phyloP scores from a whole-genome alignment of 2,113 vertebrate genomes.

The Pedetes capensis region DNA sequence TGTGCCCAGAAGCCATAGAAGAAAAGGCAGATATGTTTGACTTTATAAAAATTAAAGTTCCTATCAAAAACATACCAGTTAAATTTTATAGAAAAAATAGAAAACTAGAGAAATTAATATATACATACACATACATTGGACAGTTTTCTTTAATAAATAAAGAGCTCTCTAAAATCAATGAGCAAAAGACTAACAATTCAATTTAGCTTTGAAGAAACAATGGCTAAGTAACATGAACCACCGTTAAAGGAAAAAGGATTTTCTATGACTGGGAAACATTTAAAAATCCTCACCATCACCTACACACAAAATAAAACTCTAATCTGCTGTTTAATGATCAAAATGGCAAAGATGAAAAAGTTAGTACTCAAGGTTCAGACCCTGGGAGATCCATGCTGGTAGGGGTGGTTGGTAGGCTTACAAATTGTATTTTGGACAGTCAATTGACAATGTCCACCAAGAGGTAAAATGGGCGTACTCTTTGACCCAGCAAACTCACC shows the following conservation, averaged over 20 bases:
- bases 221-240: not conserved
- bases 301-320: not conserved
- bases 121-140: not conserved
- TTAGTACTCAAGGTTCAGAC: too few species aligned
- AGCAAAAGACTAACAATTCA: not conserved
- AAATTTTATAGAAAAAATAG: not conserved
- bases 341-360: too few species aligned
- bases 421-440: accelerated
- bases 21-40: not conserved
- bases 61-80: not conserved
- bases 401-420: not conserved
- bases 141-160: slow-evolving; percentile 17
- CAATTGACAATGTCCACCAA: accelerated
- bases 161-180: slow-evolving; percentile 5
- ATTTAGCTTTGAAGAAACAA: not conserved
- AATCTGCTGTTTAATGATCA: accelerated
- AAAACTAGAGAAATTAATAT: not conserved
- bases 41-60: slow-evolving; percentile 5
- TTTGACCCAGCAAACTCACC: not conserved
- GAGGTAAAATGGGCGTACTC: accelerated
- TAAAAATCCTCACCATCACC: not conserved
- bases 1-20: not conserved
- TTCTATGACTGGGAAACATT: not conserved
- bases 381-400: accelerated
- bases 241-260: accelerated